Evolutionary conservation across 1,140 invertebrate genomes (phyloP).

Genomic region (Drosophila biarmipes): DNA sequence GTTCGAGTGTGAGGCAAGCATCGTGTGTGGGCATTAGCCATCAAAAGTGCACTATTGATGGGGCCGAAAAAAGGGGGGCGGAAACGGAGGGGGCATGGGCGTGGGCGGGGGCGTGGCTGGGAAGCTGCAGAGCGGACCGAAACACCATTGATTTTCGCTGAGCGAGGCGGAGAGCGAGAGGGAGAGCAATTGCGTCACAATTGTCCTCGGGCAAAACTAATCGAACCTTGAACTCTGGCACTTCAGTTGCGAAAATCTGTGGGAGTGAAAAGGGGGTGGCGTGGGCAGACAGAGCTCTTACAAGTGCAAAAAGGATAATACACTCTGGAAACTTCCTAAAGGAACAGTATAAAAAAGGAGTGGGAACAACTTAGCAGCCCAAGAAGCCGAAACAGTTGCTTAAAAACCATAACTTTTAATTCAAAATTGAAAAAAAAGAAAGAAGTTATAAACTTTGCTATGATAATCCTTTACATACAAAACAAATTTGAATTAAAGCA

Average conservation of each 20-base stretch:
- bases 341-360: too few species aligned
- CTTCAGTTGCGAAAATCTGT: constrained; percentile 6
- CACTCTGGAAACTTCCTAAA: background rate
- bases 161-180: constrained; percentile 21
- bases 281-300: constrained; percentile 39
- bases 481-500: too few species aligned
- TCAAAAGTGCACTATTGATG: constrained; percentile 37
- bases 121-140: constrained; percentile 18
- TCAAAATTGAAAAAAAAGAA: too few species aligned
- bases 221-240: constrained; percentile 54
- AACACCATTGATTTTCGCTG: constrained; percentile 26
- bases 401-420: too few species aligned
- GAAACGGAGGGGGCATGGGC: background rate
- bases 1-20: constrained; percentile 18
- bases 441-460: too few species aligned
- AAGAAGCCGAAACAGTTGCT: background rate
- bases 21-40: constrained; percentile 45
- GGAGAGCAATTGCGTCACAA: constrained; percentile 55
- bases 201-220: constrained; percentile 50
- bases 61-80: constrained; percentile 6
- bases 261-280: background rate
- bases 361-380: background rate
- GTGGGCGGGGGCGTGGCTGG: constrained; percentile 24
- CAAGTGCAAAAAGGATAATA: constrained; percentile 52
- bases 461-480: too few species aligned